Conservation (phyloP, 1,140 invertebrate genomes). For the Drosophila mayri region DNA sequence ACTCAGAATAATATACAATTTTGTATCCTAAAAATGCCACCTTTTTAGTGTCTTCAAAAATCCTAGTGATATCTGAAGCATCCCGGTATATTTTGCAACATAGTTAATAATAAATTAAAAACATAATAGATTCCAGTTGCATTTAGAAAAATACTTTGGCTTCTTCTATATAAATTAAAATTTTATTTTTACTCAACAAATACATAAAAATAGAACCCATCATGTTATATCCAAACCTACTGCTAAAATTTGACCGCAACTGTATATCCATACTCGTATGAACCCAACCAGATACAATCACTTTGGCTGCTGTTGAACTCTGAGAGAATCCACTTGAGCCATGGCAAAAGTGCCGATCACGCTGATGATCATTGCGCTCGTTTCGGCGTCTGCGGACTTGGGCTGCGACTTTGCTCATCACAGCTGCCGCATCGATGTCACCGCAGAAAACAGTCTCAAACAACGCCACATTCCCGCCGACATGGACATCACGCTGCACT, state of each 20-base stretch:
- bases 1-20: too few relatives aligned
- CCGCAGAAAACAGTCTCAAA: conserved; percentile 4
- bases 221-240: not conserved
- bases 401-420: conserved; percentile 56
- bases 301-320: conserved; percentile 46
- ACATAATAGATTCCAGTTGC: too few relatives aligned
- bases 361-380: conserved; percentile 47
- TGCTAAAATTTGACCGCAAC: conserved; percentile 3
- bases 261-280: conserved; percentile 23
- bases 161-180: not conserved
- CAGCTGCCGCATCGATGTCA: conserved; percentile 65
- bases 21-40: too few relatives aligned
- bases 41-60: too few relatives aligned
- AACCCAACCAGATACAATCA: conserved; percentile 35
- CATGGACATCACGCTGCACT: conserved; percentile 58
- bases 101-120: too few relatives aligned
- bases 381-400: conserved; percentile 17
- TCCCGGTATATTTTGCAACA: too few relatives aligned
- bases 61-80: too few relatives aligned
- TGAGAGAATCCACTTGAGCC: conserved; percentile 53
- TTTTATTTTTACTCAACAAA: not conserved
- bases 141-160: too few relatives aligned
- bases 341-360: conserved; percentile 75
- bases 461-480: conserved; percentile 56
- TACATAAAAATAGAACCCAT: too few relatives aligned